phyloP scores from a whole-genome alignment of 2,797 vertebrate genomes.

The Sebastes oblongus region DNA sequence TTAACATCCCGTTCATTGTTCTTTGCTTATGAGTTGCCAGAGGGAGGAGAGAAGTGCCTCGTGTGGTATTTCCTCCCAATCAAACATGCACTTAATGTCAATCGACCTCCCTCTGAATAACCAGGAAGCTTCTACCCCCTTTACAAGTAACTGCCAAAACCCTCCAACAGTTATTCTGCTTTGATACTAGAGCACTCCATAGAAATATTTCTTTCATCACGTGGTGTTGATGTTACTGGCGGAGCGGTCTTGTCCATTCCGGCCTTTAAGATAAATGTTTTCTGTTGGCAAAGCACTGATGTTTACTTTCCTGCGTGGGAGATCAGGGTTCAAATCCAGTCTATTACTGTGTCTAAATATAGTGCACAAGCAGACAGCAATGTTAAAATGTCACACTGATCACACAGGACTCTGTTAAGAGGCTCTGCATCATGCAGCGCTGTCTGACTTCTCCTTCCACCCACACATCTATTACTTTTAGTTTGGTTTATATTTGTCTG shows the following conservation, averaged over 20 bases:
- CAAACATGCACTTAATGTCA: no score
- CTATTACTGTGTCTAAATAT: constrained; percentile 54
- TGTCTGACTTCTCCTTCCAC: constrained; percentile 36
- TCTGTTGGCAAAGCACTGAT: constrained; percentile 31
- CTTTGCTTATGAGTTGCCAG: background rate
- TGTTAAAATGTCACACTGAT: constrained; percentile 50
- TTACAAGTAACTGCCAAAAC: background rate
- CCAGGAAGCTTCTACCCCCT: no score
- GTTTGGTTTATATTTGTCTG: background rate
- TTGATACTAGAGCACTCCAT: background rate
- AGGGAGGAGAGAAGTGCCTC: background rate
- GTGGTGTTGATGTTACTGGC: background rate
- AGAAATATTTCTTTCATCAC: background rate
- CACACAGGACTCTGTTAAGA: constrained; percentile 43
- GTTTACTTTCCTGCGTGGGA: constrained; percentile 49
- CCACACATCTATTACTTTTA: constrained; percentile 20
- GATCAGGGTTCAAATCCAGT: constrained; percentile 37
- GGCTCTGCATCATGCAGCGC: background rate
- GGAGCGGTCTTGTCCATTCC: constrained; percentile 20
- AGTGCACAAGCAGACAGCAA: constrained; percentile 39
- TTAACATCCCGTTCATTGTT: background rate
- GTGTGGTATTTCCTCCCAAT: background rate
- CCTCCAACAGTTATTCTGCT: background rate
- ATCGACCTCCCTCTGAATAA: no score
- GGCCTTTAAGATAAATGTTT: constrained; percentile 32